phyloP scores from a whole-genome alignment of 2,113 vertebrate species.

The Cygnus atratus region DNA sequence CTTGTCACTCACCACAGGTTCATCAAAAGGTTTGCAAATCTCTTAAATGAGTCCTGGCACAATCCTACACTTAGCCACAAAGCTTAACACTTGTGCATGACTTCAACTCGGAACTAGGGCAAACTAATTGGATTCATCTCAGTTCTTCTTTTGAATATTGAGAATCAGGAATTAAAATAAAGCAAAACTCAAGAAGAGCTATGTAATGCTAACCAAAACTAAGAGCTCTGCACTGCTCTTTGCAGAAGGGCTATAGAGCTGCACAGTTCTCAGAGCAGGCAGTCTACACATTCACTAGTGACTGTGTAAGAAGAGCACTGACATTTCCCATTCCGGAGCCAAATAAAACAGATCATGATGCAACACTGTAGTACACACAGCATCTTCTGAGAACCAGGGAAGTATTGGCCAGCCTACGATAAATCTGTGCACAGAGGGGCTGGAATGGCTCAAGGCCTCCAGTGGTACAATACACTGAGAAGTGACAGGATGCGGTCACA shows the following conservation, averaged over 20 bases:
- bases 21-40: neutral
- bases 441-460: slow-evolving; percentile 41
- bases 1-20: neutral
- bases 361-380: neutral
- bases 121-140: neutral
- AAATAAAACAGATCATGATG: neutral
- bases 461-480: neutral
- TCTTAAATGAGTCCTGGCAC: neutral
- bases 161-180: neutral
- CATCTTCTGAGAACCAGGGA: neutral
- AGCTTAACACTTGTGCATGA: neutral
- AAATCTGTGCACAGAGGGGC: neutral
- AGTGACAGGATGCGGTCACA: slow-evolving; percentile 62
- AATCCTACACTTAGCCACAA: neutral
- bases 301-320: neutral
- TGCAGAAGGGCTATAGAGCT: neutral
- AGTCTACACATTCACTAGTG: neutral
- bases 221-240: neutral
- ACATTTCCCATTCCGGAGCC: neutral
- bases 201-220: neutral
- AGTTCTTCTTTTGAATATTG: neutral
- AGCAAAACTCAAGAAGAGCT: neutral
- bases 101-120: neutral
- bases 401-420: neutral
- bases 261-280: neutral